phyloP scores from a whole-genome alignment of 2,113 vertebrate species.

The Hippotragus niger region DNA sequence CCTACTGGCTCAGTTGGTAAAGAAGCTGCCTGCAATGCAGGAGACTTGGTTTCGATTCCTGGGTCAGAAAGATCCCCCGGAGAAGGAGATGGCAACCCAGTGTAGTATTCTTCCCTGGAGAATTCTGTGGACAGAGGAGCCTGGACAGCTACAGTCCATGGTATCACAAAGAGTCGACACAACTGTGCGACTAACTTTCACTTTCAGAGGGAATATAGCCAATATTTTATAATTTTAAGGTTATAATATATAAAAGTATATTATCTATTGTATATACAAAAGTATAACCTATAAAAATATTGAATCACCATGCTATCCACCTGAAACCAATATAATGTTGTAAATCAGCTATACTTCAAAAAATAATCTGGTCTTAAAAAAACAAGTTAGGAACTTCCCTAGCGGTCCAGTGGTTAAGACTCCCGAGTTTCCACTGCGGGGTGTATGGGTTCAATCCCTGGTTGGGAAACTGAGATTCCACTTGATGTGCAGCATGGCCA shows the following conservation, averaged over 20 bases:
- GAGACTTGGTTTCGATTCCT: accelerated
- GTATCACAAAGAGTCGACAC: not conserved
- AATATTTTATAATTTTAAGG: not conserved
- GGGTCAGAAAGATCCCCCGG: not conserved
- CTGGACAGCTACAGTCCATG: accelerated
- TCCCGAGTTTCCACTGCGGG: not conserved
- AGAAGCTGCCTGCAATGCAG: not conserved
- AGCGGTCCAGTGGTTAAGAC: not conserved
- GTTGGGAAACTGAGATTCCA: not conserved
- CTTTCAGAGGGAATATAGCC: not conserved
- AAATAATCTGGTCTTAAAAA: slow-evolving; percentile 2
- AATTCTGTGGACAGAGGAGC: not conserved
- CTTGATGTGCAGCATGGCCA: not conserved
- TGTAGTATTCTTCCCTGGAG: not conserved
- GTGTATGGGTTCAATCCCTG: not conserved
- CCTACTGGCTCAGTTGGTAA: not conserved
- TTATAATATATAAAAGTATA: not conserved
- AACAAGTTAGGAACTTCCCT: not conserved
- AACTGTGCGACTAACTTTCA: not conserved
- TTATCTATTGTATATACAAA: not conserved
- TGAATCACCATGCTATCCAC: not conserved
- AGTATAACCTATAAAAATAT: not conserved
- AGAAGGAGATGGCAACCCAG: not conserved
- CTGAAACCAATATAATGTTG: not conserved
- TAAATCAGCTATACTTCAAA: not conserved